A percentile compares a stretch with the other conserved stretches of the same genome.
phyloP scores from a whole-genome alignment of 2,113 vertebrate species.

The Actenoides lindsayi region DNA sequence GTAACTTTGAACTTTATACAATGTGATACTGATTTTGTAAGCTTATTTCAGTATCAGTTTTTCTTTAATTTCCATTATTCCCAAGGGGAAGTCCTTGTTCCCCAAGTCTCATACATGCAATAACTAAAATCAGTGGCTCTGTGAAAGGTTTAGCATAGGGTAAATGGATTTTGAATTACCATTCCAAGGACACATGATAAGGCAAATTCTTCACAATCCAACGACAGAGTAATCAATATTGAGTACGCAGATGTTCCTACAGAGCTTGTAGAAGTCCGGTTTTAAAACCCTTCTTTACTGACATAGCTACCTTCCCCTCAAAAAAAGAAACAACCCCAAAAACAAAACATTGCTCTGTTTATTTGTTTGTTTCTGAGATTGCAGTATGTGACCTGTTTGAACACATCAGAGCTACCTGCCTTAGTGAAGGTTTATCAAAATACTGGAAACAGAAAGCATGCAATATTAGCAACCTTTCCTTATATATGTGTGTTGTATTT shows the following conservation, averaged over 20 bases:
- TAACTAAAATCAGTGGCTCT: constrained; percentile 61
- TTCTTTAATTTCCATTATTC: constrained; percentile 68
- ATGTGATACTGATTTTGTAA: constrained; percentile 52
- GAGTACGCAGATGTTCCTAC: background rate
- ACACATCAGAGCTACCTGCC: background rate
- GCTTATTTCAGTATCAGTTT: constrained; percentile 30
- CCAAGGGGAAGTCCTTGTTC: constrained; percentile 44
- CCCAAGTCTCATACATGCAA: constrained; percentile 19
- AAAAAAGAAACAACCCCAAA: background rate
- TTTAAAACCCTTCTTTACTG: background rate
- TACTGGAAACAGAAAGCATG: background rate
- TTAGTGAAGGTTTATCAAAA: background rate
- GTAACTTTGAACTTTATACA: background rate
- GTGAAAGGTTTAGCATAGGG: constrained; percentile 66
- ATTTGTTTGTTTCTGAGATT: background rate
- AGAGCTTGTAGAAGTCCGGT: background rate
- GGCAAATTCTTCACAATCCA: constrained; percentile 37
- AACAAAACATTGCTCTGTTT: no score
- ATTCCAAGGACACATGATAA: constrained; percentile 64
- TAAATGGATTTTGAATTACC: constrained; percentile 72
- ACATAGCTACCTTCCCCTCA: background rate
- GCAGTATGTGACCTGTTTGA: background rate
- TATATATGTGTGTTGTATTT: background rate
- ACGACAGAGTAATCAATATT: constrained; percentile 59
- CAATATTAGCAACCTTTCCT: background rate